Base-by-base conservation (phyloP, 2,888 invertebrate species). In the Eupsilia transversa region DNA sequence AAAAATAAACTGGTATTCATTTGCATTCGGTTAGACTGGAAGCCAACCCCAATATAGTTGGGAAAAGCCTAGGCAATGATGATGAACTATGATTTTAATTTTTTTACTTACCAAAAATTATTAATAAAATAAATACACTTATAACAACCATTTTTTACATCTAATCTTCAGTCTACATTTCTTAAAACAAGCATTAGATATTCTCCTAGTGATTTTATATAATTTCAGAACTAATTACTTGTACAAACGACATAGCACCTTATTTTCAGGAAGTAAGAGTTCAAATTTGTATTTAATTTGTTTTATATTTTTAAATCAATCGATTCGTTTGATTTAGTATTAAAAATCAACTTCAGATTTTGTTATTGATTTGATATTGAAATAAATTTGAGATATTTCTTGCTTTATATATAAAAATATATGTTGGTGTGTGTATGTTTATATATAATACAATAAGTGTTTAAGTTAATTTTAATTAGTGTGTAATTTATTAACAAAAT, bases 61-160 rank as follows among this genome's bases (percentile, higher is more conserved):
- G 23, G 23, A 23, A 49, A 9, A 43, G 20, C 2, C 6, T 20
- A 23, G 23, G 9, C 2, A 9, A 35, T 35, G n/a, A 27, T 12
- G 6, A 35, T 49, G 23, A 23, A 14, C 2, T 27, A 54, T 5
- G 12, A 14, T 54, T 27, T 2, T 10, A 3, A 1, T 54, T 27
- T 54, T 71, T 27, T 20, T 1, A 77, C 85, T 86, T 41, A 85
- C 85, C 85, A 52, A 67, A 67, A n/a, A 75, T 23, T 63, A 79
- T 56, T 14, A 84, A 60, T 52, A 84, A 43, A 41, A 74, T 61
- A 46, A 75, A 52, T 9, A 74, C 38, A 77, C 49, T 67, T 9
- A 77, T 12, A 3, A 49, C n/a, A 20, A 33, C 65, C 85, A 85
- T 85, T 49, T 49, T 72, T 67, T 1, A 70, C 59, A 71, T 10